A percentile compares a stretch with the other conserved stretches of the same genome.
Evolutionary conservation across 2,888 invertebrate genomes (phyloP).

Genomic region (Sympetrum striolatum): DNA sequence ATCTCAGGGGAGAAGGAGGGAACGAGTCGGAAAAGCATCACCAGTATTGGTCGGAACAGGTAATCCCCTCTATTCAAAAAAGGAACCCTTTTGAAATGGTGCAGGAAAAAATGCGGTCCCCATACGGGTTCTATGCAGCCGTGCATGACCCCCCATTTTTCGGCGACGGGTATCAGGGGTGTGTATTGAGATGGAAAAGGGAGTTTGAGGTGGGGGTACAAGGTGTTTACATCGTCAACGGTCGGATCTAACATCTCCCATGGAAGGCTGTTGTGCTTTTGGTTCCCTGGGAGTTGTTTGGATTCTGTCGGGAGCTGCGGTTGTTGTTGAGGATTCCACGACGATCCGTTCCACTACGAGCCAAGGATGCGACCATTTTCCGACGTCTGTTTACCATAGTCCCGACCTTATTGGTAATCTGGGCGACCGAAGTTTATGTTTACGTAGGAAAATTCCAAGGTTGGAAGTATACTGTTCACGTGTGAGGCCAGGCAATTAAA

Average conservation of each 20-base stretch:
- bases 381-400: too few species aligned
- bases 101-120: not conserved
- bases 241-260: not conserved
- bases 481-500: too few species aligned
- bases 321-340: too few species aligned
- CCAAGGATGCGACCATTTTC: too few species aligned
- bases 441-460: too few species aligned
- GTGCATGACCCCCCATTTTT: not conserved
- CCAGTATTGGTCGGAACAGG: slow-evolving; percentile 35
- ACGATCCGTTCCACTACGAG: too few species aligned
- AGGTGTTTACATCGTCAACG: not conserved
- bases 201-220: not conserved
- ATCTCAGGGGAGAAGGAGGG: slow-evolving; percentile 24
- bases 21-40: slow-evolving; percentile 12
- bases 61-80: not conserved
- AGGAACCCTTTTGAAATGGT: not conserved
- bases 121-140: not conserved
- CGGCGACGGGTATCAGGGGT: not conserved
- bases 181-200: not conserved
- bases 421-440: too few species aligned
- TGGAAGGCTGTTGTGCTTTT: too few species aligned
- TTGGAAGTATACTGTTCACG: too few species aligned
- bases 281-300: too few species aligned
- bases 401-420: too few species aligned
- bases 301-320: too few species aligned